phyloP scores from a whole-genome alignment of 2,797 vertebrate genomes.

The Coregonus suidteri region DNA sequence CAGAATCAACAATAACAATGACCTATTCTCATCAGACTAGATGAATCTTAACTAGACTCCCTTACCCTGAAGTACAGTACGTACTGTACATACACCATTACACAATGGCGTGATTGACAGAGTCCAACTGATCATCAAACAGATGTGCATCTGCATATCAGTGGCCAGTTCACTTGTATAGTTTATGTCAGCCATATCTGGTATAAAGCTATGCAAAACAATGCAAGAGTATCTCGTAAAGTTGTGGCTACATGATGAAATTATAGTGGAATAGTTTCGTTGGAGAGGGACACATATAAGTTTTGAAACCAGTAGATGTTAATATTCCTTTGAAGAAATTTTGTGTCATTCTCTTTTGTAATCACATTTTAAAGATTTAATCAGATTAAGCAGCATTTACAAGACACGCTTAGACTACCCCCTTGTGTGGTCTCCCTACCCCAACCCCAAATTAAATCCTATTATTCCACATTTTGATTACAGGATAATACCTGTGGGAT shows the following conservation, averaged over 20 bases:
- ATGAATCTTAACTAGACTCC: conserved; percentile 52
- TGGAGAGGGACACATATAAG: conserved; percentile 46
- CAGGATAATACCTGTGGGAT: conserved; percentile 79
- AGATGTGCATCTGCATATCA: conserved; percentile 51
- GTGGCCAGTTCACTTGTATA: conserved; percentile 22
- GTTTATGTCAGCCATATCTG: conserved; percentile 31
- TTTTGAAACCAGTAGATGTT: conserved; percentile 55
- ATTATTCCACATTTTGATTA: conserved; percentile 76
- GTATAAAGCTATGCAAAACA: conserved; percentile 46
- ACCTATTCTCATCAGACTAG: conserved; percentile 29
- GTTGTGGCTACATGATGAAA: neutral
- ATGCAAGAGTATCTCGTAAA: conserved; percentile 36
- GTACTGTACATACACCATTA: conserved; percentile 15
- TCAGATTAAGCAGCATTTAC: conserved; percentile 76
- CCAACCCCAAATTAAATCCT: conserved; percentile 66
- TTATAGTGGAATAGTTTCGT: conserved; percentile 33
- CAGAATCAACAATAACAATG: conserved; percentile 47
- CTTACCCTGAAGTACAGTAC: conserved; percentile 28
- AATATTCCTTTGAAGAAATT: conserved; percentile 77
- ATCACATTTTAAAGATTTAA: conserved; percentile 76
- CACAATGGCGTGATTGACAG: conserved; percentile 35
- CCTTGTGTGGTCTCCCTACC: conserved; percentile 76
- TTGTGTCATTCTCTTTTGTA: conserved; percentile 76
- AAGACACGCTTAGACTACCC: conserved; percentile 68
- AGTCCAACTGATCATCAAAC: conserved; percentile 44